A percentile compares a stretch with the other conserved stretches of the same genome.
Conservation (phyloP, 1,140 invertebrate species). For the Anthonomus grandis region DNA sequence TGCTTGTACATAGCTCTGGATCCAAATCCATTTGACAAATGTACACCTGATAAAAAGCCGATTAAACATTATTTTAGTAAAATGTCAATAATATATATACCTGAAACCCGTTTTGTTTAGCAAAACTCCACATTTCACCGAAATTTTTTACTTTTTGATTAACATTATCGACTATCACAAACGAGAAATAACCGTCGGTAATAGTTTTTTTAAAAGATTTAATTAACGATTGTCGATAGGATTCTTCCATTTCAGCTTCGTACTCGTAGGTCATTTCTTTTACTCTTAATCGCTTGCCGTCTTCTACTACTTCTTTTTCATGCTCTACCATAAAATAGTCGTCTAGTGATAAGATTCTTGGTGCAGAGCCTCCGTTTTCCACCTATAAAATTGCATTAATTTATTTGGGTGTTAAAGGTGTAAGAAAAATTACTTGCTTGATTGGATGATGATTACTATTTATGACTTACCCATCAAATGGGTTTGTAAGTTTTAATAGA, state of each 20-base stretch:
- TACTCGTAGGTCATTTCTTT: constrained; percentile 87
- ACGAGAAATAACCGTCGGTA: constrained; percentile 86
- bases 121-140: constrained; percentile 84
- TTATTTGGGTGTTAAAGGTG: neutral
- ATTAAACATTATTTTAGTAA: neutral
- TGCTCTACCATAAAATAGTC: constrained; percentile 94
- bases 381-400: constrained; percentile 54
- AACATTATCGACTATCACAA: constrained; percentile 88
- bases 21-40: constrained; percentile 85
- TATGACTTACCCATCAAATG: too few species aligned
- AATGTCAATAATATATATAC: constrained; percentile 51
- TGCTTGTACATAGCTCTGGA: constrained; percentile 68
- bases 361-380: constrained; percentile 72
- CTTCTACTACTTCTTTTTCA: constrained; percentile 73
- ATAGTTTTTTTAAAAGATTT: constrained; percentile 92
- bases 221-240: constrained; percentile 75
- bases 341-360: constrained; percentile 88
- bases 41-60: constrained; percentile 64
- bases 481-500: too few species aligned
- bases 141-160: constrained; percentile 79
- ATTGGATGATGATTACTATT: too few species aligned
- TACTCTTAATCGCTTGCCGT: constrained; percentile 68
- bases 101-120: constrained; percentile 85
- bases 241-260: constrained; percentile 78
- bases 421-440: neutral